Evolutionary conservation across 2,797 vertebrate species (phyloP).

Genomic region (Phaenicophaeus curvirostris): DNA sequence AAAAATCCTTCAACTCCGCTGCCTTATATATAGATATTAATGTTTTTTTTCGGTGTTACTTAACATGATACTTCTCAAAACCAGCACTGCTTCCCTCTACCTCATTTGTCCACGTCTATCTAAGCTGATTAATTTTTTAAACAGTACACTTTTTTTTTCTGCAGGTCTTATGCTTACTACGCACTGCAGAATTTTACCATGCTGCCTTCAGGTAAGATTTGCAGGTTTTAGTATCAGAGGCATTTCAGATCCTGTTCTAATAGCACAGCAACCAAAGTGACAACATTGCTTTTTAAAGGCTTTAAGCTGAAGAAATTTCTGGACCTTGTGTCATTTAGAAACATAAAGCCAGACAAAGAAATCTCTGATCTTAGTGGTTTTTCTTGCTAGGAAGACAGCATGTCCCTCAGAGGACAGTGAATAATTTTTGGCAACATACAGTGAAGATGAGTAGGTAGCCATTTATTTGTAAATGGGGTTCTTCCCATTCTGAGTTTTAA

Average conservation of each 20-base stretch:
- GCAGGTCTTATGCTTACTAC: background rate
- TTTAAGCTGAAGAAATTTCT: background rate
- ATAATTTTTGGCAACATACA: background rate
- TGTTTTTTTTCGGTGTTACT: background rate
- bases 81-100: background rate
- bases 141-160: background rate
- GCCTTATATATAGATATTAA: background rate
- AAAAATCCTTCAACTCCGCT: background rate
- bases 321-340: background rate
- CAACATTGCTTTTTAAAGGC: background rate
- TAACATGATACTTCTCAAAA: background rate
- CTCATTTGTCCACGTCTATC: background rate
- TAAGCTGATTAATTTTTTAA: conserved; percentile 20
- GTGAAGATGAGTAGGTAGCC: background rate
- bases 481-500: background rate
- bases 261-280: background rate
- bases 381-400: background rate
- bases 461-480: background rate
- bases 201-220: conserved; percentile 9
- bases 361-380: background rate
- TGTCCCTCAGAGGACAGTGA: background rate
- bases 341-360: background rate
- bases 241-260: conserved; percentile 17
- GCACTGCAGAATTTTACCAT: background rate
- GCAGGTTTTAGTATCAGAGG: background rate